phyloP scores from a whole-genome alignment of 2,888 invertebrate species.

The Epinotia brunnichana region DNA sequence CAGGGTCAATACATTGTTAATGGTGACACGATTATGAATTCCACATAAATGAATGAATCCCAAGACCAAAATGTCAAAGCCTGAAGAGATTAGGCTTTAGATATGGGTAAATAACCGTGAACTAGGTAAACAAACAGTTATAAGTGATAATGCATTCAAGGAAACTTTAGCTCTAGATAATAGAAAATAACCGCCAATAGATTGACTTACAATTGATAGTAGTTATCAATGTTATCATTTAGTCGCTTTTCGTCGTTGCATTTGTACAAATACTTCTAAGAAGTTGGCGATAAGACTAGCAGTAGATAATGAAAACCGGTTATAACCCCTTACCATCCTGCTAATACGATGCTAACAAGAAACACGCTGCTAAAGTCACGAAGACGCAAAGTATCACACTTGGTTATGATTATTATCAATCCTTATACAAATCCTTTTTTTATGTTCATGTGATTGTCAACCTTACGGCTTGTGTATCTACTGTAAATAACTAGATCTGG shows the following conservation, averaged over 20 bases:
- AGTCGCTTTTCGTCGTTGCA: neutral
- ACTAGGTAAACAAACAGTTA: neutral
- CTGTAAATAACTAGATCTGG: neutral
- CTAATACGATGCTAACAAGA: slow-evolving; percentile 36
- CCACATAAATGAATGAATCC: neutral
- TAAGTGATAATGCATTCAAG: neutral
- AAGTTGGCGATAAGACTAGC: slow-evolving; percentile 27
- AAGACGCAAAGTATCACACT: slow-evolving; percentile 24
- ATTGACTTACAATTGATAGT: slow-evolving; percentile 4
- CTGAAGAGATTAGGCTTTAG: neutral
- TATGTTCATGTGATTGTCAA: neutral
- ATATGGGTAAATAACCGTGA: neutral
- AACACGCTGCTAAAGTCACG: slow-evolving; percentile 29
- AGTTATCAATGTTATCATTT: neutral
- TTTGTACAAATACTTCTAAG: slow-evolving; percentile 8
- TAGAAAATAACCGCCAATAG: slow-evolving; percentile 17
- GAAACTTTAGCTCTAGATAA: slow-evolving; percentile 13
- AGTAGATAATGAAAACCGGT: slow-evolving; percentile 37
- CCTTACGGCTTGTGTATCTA: neutral
- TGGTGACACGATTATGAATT: no score
- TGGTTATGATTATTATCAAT: neutral
- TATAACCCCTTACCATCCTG: slow-evolving; percentile 24
- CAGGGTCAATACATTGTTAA: no score
- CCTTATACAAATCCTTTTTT: neutral
- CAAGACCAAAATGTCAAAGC: neutral